Evolutionary conservation across 2,113 vertebrate species (phyloP), one percentile per base, ranked within the genome.

Genomic region (Illadopsis cleaveri): DNA sequence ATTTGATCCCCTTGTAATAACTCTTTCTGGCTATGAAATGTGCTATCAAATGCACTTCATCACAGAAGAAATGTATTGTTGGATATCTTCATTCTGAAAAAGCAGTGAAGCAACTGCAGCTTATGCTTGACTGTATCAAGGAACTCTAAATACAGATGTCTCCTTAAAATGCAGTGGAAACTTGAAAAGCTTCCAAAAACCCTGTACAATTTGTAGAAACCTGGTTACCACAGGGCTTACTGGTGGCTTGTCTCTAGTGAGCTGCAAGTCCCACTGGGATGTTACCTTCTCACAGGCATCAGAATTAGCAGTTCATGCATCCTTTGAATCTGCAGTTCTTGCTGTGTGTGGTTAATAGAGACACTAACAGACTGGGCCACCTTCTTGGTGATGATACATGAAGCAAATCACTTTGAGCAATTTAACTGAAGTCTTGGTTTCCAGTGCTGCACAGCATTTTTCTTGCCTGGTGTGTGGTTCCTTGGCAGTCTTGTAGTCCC

Each of bases 181-280:
- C 20, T 22, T 47, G 5, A 47, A 47, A 21, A 48, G 47, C 65
- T 85, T 54, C 37, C 16, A 15, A 31, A 79, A 81, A 51, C n/a
- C 16, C 1, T 4, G 11, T 70, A 53, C 25, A 23, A 9, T 58
- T 72, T 77, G 11, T 54, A 27, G 33, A 78, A 82, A 51, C 24
- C 11, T 2, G 0, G 20, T 57, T 53, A 31, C 27, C 9, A 9
- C 27, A 5, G 37, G 28, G 24, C 5, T 6, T 40, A 10, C 13
- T 64, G 40, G 10, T 57, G 20, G 9, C 25, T 88, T 54, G 10
- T 86, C 20, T 81, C 37, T 61, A 37, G 47, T n/a, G 33, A 58
- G 19, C 25, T 54, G 2, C 33, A n/a, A 42, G 22, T 33, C 15
- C 22, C 22, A 4, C 3, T 28, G 27, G 23, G 18, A 10, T 51